Conservation (phyloP, 2,888 invertebrate species). For the Plebejus melissa region DNA sequence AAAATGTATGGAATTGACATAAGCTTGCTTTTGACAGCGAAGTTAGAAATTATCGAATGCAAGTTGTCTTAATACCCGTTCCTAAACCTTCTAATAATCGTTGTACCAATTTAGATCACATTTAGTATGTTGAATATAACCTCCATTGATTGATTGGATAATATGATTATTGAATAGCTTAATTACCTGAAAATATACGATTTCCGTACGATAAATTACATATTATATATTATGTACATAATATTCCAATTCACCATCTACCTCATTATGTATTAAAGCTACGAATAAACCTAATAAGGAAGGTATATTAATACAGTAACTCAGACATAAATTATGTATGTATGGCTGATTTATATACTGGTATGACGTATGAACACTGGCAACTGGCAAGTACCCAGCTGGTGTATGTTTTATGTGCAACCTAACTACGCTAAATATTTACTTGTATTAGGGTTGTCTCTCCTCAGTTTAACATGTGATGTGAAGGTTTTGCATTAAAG, state of each 20-base stretch:
- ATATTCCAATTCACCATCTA: not conserved
- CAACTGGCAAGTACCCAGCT: not conserved
- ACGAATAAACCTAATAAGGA: not conserved
- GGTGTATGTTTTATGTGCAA: not conserved
- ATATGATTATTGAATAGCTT: too few relatives aligned
- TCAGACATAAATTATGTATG: not conserved
- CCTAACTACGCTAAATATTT: not conserved
- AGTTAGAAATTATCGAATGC: too few relatives aligned
- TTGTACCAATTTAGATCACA: too few relatives aligned
- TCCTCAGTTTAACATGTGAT: not conserved
- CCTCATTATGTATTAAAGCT: not conserved
- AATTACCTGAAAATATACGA: too few relatives aligned
- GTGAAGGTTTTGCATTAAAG: too few relatives aligned
- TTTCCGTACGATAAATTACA: too few relatives aligned
- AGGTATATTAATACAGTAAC: not conserved
- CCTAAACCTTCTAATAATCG: too few relatives aligned
- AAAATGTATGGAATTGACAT: too few relatives aligned
- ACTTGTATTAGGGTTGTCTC: not conserved
- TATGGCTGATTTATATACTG: not conserved
- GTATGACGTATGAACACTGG: not conserved
- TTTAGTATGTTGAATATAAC: too few relatives aligned
- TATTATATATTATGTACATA: not conserved
- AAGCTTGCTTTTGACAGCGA: too few relatives aligned
- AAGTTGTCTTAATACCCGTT: too few relatives aligned
- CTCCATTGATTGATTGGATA: too few relatives aligned